Conservation (phyloP, 2,113 vertebrate genomes). For the Bubo scandiacus region DNA sequence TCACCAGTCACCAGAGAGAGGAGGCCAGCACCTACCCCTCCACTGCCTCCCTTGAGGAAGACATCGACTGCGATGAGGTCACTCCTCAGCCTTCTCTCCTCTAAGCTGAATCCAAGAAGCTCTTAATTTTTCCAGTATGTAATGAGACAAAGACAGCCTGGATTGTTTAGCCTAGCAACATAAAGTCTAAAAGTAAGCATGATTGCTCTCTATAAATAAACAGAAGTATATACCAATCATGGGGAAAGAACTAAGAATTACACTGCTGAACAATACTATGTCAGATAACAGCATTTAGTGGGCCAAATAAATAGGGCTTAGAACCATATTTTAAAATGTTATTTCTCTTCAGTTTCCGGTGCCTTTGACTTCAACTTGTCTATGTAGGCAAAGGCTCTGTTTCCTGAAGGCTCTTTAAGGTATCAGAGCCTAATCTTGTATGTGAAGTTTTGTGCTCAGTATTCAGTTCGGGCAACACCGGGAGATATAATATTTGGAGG, state of each 20-base stretch:
- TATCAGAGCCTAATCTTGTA: not conserved
- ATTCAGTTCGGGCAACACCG: not conserved
- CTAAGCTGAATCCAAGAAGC: not conserved
- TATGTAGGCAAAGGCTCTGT: not conserved
- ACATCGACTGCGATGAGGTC: accelerated
- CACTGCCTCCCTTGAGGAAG: not conserved
- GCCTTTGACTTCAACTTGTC: not conserved
- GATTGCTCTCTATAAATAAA: not conserved
- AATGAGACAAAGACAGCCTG: not conserved
- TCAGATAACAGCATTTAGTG: not conserved
- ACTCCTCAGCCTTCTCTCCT: not conserved
- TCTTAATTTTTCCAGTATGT: not conserved
- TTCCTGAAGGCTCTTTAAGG: not conserved
- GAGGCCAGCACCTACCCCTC: not conserved
- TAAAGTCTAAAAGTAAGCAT: not conserved
- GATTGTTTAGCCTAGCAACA: not conserved
- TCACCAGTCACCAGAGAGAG: not conserved
- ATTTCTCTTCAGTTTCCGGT: not conserved
- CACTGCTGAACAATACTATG: not conserved
- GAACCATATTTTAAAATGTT: not conserved
- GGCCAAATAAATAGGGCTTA: not conserved
- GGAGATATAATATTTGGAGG: not conserved
- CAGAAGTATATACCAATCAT: not conserved
- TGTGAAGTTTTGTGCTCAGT: not conserved
- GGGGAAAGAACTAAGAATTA: not conserved